Evolutionary conservation across 2,888 invertebrate species (phyloP).

Genomic region (Oscheius onirici): DNA sequence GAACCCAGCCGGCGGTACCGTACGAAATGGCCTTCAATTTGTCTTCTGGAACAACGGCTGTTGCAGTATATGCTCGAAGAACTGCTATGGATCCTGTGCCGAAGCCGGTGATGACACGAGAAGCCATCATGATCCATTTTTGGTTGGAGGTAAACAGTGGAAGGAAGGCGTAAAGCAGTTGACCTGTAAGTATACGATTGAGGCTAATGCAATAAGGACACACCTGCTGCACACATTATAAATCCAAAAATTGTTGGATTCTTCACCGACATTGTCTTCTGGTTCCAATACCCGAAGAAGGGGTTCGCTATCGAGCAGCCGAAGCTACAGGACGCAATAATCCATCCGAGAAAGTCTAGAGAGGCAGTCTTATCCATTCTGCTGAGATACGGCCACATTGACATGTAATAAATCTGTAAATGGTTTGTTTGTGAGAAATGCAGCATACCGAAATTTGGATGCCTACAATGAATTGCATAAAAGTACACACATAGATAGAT

Average conservation of each 20-base stretch:
- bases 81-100: constrained; percentile 46
- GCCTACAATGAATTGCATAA: constrained; percentile 40
- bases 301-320: constrained; percentile 52
- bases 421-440: not conserved
- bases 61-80: constrained; percentile 47
- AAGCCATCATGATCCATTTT: constrained; percentile 49
- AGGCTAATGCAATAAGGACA: not conserved
- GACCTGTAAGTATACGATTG: constrained; percentile 16
- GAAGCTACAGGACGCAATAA: constrained; percentile 50
- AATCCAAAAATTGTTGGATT: constrained; percentile 45
- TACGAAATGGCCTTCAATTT: constrained; percentile 48
- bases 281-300: constrained; percentile 51
- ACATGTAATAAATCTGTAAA: constrained; percentile 36
- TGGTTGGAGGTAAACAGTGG: constrained; percentile 33
- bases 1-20: constrained; percentile 50
- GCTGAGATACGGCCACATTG: constrained; percentile 40
- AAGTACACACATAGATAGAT: constrained; percentile 40
- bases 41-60: constrained; percentile 45
- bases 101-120: constrained; percentile 43
- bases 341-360: constrained; percentile 52
- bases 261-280: constrained; percentile 47
- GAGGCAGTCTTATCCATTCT: constrained; percentile 44
- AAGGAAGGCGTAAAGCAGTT: constrained; percentile 42
- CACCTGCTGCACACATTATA: constrained; percentile 40
- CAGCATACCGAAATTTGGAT: constrained; percentile 33